These are phyloP conservation scores for Crotophaga sulcirostris DNA, from an alignment of 2,113 vertebrate species.

Conservation along the genomic window DNA sequence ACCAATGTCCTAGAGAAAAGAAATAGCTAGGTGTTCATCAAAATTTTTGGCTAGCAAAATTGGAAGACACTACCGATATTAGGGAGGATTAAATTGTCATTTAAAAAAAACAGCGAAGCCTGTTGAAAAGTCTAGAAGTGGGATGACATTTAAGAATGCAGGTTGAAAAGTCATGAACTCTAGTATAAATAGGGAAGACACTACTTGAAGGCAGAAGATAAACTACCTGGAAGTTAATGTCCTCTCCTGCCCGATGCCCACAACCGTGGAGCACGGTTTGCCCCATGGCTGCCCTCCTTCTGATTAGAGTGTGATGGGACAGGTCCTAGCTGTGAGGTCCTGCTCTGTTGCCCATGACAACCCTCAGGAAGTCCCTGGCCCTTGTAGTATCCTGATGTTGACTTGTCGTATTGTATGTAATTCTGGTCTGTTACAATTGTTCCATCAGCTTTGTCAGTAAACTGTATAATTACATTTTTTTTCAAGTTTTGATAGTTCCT, in stretches of 20 bases:
- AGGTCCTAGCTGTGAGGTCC: neutral
- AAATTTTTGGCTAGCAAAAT: neutral
- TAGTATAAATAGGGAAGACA: neutral
- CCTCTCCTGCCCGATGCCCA: neutral
- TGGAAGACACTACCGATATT: neutral
- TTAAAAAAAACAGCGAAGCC: neutral
- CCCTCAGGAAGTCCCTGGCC: neutral
- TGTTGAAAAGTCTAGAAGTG: neutral
- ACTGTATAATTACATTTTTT: neutral
- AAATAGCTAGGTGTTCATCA: neutral
- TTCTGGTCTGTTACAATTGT: neutral
- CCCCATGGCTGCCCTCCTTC: neutral
- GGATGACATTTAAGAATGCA: neutral
- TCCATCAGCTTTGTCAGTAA: neutral
- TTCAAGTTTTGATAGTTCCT: neutral
- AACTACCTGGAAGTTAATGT: neutral
- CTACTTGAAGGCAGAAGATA: neutral
- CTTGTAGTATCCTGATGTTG: neutral
- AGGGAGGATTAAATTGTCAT: neutral
- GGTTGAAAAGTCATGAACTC: neutral
- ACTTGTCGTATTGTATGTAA: neutral
- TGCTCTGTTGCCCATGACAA: neutral
- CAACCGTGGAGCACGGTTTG: no score
- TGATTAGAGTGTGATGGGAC: neutral
- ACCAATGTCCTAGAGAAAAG: neutral